These are phyloP conservation scores for Eudyptes chrysolophus DNA, from an alignment of 2,113 vertebrate genomes.

Conservation along the genomic window DNA sequence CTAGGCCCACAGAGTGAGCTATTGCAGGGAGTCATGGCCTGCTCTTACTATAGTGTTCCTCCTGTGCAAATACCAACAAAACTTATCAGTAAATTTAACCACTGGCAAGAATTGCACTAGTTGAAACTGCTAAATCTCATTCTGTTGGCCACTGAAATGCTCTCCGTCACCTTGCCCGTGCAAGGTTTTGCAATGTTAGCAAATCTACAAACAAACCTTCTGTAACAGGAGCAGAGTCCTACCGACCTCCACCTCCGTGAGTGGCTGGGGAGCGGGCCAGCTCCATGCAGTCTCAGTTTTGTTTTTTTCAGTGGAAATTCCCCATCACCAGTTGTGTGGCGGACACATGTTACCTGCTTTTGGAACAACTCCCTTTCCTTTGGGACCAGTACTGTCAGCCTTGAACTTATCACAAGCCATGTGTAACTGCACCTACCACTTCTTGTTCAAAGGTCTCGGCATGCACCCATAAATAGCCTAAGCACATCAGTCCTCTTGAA, in stretches of 20 bases:
- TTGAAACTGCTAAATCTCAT: background rate
- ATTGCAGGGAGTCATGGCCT: background rate
- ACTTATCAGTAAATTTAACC: background rate
- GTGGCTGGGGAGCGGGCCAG: background rate
- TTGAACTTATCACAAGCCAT: background rate
- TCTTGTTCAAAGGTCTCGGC: constrained; percentile 6
- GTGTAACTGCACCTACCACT: background rate
- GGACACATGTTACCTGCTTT: background rate
- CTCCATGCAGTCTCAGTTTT: background rate
- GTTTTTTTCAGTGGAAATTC: constrained; percentile 26
- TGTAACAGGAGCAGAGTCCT: constrained; percentile 45
- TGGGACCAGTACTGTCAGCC: background rate
- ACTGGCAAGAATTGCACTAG: background rate
- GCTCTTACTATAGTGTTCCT: background rate
- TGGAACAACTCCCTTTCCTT: constrained; percentile 35
- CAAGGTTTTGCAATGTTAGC: constrained; percentile 29
- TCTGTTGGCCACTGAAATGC: background rate
- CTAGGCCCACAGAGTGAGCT: background rate
- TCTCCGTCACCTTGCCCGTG: background rate
- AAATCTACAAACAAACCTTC: constrained; percentile 22
- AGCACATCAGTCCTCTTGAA: background rate
- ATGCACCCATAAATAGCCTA: background rate
- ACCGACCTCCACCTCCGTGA: background rate
- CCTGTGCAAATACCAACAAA: background rate
- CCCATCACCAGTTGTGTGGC: background rate